phyloP scores from a whole-genome alignment of 2,888 invertebrate species.

The Torymus auratus region DNA sequence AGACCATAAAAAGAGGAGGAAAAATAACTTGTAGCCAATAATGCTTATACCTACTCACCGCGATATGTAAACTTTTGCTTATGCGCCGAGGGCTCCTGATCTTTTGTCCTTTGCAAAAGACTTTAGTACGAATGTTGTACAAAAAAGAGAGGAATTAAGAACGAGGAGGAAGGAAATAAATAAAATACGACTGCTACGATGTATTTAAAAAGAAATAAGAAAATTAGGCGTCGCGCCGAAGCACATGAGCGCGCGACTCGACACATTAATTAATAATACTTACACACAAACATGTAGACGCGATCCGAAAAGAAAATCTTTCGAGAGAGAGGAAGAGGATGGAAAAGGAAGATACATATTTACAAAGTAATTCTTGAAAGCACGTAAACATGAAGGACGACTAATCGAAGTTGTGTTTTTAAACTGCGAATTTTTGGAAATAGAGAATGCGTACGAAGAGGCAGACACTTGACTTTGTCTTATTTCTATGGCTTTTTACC shows the following conservation, averaged over 20 bases:
- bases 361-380: conserved; percentile 65
- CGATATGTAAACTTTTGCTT: conserved; percentile 3
- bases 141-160: conserved; percentile 44
- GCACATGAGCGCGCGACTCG: conserved; percentile 66
- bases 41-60: not conserved
- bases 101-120: conserved; percentile 73
- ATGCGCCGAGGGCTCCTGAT: conserved; percentile 68
- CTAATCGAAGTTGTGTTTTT: conserved; percentile 75
- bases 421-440: conserved; percentile 74
- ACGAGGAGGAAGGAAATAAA: not conserved
- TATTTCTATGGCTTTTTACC: conserved; percentile 61
- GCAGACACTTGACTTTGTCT: conserved; percentile 66
- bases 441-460: conserved; percentile 75
- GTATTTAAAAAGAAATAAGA: conserved; percentile 70
- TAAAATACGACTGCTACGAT: conserved; percentile 73
- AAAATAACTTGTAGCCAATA: conserved; percentile 37
- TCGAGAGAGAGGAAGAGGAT: conserved; percentile 62
- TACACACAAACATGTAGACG: conserved; percentile 28
- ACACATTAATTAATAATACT: conserved; percentile 72
- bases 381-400: conserved; percentile 71
- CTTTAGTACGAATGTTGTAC: conserved; percentile 74
- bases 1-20: not conserved
- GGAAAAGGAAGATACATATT: conserved; percentile 48
- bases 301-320: too few species aligned
- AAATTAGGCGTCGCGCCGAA: conserved; percentile 65